phyloP scores from a whole-genome alignment of 2,797 vertebrate genomes.

The Hydrocynus forskahlii region DNA sequence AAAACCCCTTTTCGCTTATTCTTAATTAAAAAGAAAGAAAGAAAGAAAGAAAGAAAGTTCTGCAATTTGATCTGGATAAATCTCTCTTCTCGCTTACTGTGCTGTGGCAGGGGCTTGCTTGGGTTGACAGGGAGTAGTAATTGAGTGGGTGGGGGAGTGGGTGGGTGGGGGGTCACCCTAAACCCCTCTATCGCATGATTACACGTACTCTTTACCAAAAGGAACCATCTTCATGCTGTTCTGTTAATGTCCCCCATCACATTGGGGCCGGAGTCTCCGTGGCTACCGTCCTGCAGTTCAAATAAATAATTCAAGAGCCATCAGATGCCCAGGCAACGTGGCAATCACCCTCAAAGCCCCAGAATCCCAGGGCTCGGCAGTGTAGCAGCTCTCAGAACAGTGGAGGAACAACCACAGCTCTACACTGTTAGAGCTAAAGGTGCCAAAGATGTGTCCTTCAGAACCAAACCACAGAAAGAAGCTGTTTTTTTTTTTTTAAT shows the following conservation, averaged over 20 bases:
- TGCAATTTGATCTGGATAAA: constrained; percentile 76
- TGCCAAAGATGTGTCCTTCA: no score
- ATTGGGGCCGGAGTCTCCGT: constrained; percentile 67
- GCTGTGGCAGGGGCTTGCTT: constrained; percentile 53
- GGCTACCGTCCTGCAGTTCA: constrained; percentile 72
- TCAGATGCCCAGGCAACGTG: constrained; percentile 74
- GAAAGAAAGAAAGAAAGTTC: constrained; percentile 65
- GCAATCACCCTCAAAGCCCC: constrained; percentile 66
- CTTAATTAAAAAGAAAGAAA: constrained; percentile 73
- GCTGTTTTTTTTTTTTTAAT: neutral
- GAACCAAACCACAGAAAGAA: neutral
- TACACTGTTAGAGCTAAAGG: neutral
- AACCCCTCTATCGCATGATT: constrained; percentile 1
- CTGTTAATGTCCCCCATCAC: constrained; percentile 69
- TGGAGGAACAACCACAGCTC: neutral
- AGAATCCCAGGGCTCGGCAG: constrained; percentile 27
- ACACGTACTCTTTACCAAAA: constrained; percentile 54
- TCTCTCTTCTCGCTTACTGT: constrained; percentile 54
- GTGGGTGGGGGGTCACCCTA: constrained; percentile 16
- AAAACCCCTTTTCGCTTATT: constrained; percentile 63
- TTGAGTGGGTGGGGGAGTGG: constrained; percentile 19
- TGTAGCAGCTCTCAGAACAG: constrained; percentile 16
- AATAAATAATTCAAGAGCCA: constrained; percentile 80
- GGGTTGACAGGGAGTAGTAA: constrained; percentile 53
- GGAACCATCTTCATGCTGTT: constrained; percentile 36